These are phyloP conservation scores for Oryzias celebensis DNA, from an alignment of 2,113 vertebrate genomes.

Conservation along the genomic window DNA sequence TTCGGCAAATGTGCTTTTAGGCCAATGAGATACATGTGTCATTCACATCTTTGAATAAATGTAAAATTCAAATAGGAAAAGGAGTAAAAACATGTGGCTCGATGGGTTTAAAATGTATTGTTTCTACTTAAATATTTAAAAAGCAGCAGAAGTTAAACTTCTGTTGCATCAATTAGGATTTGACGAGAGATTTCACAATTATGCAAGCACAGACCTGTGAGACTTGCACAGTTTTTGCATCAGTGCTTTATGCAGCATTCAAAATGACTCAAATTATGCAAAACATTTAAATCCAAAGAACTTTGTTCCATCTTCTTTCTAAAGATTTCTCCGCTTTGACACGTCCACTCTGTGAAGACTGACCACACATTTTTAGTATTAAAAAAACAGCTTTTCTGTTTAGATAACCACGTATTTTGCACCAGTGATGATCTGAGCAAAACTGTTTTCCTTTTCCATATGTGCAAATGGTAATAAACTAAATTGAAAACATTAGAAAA, in stretches of 20 bases:
- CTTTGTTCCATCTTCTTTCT: neutral
- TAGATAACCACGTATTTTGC: no score
- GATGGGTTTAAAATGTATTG: neutral
- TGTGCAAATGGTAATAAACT: no score
- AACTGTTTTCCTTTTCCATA: no score
- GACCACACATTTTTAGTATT: neutral
- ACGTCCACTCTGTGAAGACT: constrained; percentile 18
- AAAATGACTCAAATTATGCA: neutral
- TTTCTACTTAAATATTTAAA: neutral
- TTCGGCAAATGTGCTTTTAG: no score
- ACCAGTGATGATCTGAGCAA: no score
- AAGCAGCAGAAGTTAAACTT: neutral
- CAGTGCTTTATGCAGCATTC: neutral
- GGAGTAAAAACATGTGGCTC: neutral
- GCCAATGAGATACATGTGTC: no score
- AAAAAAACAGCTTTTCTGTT: neutral
- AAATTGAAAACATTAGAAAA: no score
- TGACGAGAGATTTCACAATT: neutral
- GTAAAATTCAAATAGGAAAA: neutral
- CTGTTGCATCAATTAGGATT: constrained; percentile 8
- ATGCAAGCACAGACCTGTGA: neutral
- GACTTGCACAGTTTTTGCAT: neutral
- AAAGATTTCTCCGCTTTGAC: constrained; percentile 11
- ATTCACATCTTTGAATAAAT: no score
- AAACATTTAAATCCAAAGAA: constrained; percentile 1